phyloP scores from a whole-genome alignment of 2,888 invertebrate genomes.

The Thecophora atra region DNA sequence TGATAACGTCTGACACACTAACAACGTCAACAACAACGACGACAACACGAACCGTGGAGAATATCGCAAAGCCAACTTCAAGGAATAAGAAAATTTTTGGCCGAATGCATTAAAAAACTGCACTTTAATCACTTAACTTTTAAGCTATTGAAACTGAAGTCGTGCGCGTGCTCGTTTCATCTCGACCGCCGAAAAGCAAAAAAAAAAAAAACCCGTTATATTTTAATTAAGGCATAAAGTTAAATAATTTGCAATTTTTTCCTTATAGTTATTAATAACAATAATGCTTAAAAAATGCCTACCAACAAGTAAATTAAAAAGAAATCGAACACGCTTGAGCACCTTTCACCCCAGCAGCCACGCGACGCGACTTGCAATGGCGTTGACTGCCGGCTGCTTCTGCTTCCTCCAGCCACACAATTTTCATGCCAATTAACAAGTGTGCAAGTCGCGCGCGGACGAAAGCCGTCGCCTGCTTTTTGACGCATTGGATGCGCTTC shows the following conservation, averaged over 20 bases:
- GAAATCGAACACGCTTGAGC: conserved; percentile 19
- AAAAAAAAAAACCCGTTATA: conserved; percentile 26
- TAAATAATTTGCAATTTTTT: conserved; percentile 44
- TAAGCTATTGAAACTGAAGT: not conserved
- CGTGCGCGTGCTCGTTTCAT: conserved; percentile 35
- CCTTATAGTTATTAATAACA: conserved; percentile 9
- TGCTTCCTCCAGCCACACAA: not conserved
- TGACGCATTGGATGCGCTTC: not conserved
- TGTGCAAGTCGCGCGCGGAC: conserved; percentile 2
- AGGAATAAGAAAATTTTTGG: not conserved
- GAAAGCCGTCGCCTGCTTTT: not conserved
- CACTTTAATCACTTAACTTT: conserved; percentile 39
- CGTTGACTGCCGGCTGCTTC: conserved; percentile 2
- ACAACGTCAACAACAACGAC: not conserved
- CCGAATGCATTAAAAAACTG: not conserved
- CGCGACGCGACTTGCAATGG: not conserved
- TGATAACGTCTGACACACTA: conserved; percentile 54
- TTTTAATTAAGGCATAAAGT: conserved; percentile 45
- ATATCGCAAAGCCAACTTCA: conserved; percentile 5
- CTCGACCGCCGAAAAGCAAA: conserved; percentile 26
- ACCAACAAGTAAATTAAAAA: conserved; percentile 6
- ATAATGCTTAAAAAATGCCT: not conserved
- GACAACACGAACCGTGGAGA: conserved; percentile 11
- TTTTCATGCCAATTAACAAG: conserved; percentile 30
- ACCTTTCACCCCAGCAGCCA: not conserved